Evolutionary conservation across 23 tunicate species (phyloP).

Genomic region (Oikopleura vanhoeffeni): DNA sequence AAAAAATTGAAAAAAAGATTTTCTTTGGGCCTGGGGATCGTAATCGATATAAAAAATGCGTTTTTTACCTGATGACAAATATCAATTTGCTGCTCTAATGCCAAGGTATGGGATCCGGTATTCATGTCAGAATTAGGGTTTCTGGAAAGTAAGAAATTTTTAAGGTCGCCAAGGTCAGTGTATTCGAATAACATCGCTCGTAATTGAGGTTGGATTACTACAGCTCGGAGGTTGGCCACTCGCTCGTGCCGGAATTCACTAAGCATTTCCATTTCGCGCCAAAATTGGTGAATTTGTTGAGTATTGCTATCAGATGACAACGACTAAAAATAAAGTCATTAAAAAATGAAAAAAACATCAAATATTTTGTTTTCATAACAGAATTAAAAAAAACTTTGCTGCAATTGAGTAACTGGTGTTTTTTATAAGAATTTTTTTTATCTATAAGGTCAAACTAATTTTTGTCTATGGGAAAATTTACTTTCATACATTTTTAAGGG

Average conservation of each 20-base stretch:
- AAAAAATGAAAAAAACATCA: neutral
- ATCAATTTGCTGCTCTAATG: neutral
- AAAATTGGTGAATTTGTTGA: conserved; percentile 13
- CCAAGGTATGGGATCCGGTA: neutral
- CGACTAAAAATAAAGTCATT: neutral
- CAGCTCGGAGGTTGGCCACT: neutral
- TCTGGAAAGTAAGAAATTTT: neutral
- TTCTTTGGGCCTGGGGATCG: no score
- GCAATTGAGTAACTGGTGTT: no score
- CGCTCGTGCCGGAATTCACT: conserved; percentile 6
- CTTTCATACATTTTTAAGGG: no score
- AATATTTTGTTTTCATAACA: neutral
- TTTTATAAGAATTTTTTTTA: no score
- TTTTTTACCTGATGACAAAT: conserved; percentile 13
- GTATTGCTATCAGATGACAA: neutral
- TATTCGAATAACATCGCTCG: neutral
- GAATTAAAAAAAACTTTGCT: neutral
- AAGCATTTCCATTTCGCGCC: conserved; percentile 16
- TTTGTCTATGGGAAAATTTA: no score
- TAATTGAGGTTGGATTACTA: neutral
- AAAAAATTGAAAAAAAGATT: no score
- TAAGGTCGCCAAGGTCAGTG: conserved; percentile 13
- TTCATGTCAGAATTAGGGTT: conserved; percentile 1
- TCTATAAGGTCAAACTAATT: no score
- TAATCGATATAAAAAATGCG: no score